Conservation (phyloP, 2,797 vertebrate genomes). For the Lutjanus argentimaculatus region DNA sequence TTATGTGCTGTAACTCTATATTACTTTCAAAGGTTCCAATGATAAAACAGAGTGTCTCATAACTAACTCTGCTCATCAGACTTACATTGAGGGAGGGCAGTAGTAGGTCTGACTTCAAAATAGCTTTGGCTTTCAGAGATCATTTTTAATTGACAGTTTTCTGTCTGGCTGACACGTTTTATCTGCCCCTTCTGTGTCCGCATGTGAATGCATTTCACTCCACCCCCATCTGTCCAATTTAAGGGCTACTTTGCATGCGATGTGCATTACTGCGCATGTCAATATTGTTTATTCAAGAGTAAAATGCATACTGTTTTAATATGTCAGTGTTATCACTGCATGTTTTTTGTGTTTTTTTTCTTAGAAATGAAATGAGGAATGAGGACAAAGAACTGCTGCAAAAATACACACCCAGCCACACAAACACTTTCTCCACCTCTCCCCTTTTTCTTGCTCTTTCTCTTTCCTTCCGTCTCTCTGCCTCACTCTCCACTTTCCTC, state of each 20-base stretch:
- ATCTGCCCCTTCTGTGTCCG: constrained; percentile 65
- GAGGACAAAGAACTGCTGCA: constrained; percentile 17
- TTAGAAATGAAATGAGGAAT: not conserved
- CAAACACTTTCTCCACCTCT: constrained; percentile 37
- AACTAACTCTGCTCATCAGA: constrained; percentile 63
- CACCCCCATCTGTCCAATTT: constrained; percentile 68
- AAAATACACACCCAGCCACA: constrained; percentile 39
- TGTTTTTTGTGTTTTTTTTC: constrained; percentile 9
- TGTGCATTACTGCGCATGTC: constrained; percentile 67
- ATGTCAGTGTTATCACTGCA: constrained; percentile 43
- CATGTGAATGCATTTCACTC: constrained; percentile 69
- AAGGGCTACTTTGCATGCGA: constrained; percentile 66
- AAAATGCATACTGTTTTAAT: constrained; percentile 46
- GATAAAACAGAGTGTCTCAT: constrained; percentile 47
- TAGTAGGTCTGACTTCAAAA: constrained; percentile 71
- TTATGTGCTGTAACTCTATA: constrained; percentile 1
- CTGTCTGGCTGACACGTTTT: constrained; percentile 77
- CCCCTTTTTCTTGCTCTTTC: constrained; percentile 19
- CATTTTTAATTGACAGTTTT: constrained; percentile 86
- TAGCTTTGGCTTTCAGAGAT: constrained; percentile 73
- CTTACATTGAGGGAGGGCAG: constrained; percentile 46
- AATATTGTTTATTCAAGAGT: constrained; percentile 60
- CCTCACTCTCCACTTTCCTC: constrained; percentile 51
- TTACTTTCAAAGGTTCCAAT: constrained; percentile 24
- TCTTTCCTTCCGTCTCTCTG: constrained; percentile 39